Evolutionary conservation across 2,113 vertebrate species (phyloP), one percentile per base, ranked within the genome.

Genomic region (Xiphias gladius): DNA sequence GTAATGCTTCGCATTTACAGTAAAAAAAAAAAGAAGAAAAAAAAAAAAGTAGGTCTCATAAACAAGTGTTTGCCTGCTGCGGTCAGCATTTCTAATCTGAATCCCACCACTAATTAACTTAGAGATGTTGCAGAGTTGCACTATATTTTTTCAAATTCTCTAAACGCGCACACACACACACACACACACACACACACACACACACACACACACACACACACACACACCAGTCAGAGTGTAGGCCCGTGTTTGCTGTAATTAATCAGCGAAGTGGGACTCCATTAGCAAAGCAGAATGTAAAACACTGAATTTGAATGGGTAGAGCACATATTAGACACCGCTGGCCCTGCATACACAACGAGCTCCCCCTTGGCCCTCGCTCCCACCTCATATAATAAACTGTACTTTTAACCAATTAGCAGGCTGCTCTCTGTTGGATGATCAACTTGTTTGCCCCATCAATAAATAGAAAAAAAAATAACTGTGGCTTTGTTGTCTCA

Each of bases 71-170:
- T 84, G 55, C 74, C 32, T 88, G 82, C 90, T 88, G 79, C 1
- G 26, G 76, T 90, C 85, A 84, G 82, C 88, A 7, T 43, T 90
- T 90, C 61, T 50, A 68, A 68, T 73, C 5, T 22, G 85, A 87
- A 88, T 76, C 69, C 84, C 84, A 9, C 1, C 22, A 32, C 80
- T 87, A 86, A 92, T 89, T 87, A 88, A 74, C 67, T 81, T 55
- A 10, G 80, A 90, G 75, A 92, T 87, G 87, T 67, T 92, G 89
- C 83, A 86, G 83, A 73, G 66, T 86, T 84, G 83, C 72, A 86
- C 75, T 73, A 79, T 80, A 82, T 75, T 76, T 46, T 52, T 41
- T 79, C 55, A 76, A 28, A 88, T 79, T 81, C 63, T 81, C 50
- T 66, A 66, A 84, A 87, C 76, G 58, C 66, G 20, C 24, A 1